phyloP scores from a whole-genome alignment of 2,113 vertebrate genomes.

The Macroglossus sobrinus region DNA sequence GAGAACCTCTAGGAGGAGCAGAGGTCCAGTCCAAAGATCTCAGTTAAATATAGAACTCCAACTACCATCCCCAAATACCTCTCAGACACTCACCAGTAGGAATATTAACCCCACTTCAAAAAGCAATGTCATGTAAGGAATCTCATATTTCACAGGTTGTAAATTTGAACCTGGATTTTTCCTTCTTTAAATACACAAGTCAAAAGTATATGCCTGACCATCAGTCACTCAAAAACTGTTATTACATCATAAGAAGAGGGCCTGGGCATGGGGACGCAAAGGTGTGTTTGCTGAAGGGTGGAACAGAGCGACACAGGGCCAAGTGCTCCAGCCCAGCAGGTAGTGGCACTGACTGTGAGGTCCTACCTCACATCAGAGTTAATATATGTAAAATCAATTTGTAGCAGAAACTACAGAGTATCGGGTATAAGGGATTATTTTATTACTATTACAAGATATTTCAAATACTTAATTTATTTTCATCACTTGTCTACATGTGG shows the following conservation, averaged over 20 bases:
- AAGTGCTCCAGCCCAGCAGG: too few relatives aligned
- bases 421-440: not conserved
- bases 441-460: not conserved
- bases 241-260: not conserved
- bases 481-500: not conserved
- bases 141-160: not conserved
- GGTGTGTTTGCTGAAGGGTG: too few relatives aligned
- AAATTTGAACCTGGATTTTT: not conserved
- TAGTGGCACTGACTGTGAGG: not conserved
- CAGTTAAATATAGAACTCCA: not conserved
- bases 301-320: not conserved
- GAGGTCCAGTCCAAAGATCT: not conserved
- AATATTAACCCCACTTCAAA: not conserved
- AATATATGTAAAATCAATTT: not conserved
- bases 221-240: not conserved
- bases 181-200: not conserved
- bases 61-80: not conserved
- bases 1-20: not conserved
- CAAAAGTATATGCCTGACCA: not conserved
- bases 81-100: not conserved
- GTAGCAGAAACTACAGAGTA: not conserved
- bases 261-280: not conserved
- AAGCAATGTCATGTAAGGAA: not conserved
- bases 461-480: not conserved
- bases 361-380: not conserved